These are phyloP conservation scores for Lacanobia wlatinum DNA, from an alignment of 2,888 invertebrate genomes.

Conservation along the genomic window DNA sequence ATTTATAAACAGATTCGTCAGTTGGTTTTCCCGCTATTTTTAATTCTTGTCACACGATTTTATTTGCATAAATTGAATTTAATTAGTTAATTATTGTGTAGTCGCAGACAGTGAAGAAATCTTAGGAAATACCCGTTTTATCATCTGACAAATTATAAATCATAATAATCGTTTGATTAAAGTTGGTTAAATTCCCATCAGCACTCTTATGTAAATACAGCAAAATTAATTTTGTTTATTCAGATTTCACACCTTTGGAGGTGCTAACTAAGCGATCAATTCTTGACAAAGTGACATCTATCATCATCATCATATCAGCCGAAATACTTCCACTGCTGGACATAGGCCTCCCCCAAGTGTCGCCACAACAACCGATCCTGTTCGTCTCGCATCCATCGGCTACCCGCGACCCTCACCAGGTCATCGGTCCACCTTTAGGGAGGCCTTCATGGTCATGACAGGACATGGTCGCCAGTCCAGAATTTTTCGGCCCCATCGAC, in stretches of 20 bases:
- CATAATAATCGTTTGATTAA: constrained; percentile 5
- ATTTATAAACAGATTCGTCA: not conserved
- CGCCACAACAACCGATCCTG: too few relatives aligned
- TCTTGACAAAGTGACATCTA: too few relatives aligned
- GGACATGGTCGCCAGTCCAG: too few relatives aligned
- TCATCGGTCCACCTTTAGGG: too few relatives aligned
- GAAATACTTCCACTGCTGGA: too few relatives aligned
- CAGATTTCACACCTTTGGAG: not conserved
- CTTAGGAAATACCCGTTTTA: constrained; percentile 16
- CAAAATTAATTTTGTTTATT: constrained; percentile 16
- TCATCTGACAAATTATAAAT: constrained; percentile 33
- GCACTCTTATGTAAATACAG: not conserved
- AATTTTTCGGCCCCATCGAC: too few relatives aligned
- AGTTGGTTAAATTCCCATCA: constrained; percentile 10
- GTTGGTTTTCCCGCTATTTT: constrained; percentile 43
- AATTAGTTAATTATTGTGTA: constrained; percentile 20
- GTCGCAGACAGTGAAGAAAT: constrained; percentile 17
- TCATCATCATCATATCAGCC: too few relatives aligned
- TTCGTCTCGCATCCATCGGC: too few relatives aligned
- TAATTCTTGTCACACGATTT: constrained; percentile 48
- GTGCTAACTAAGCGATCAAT: not conserved
- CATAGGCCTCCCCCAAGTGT: too few relatives aligned
- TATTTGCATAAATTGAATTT: constrained; percentile 27
- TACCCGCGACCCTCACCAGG: too few relatives aligned
- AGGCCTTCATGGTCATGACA: too few relatives aligned